Conservation (phyloP, 2,888 invertebrate species). For the Xanthostigma xanthostigma region DNA sequence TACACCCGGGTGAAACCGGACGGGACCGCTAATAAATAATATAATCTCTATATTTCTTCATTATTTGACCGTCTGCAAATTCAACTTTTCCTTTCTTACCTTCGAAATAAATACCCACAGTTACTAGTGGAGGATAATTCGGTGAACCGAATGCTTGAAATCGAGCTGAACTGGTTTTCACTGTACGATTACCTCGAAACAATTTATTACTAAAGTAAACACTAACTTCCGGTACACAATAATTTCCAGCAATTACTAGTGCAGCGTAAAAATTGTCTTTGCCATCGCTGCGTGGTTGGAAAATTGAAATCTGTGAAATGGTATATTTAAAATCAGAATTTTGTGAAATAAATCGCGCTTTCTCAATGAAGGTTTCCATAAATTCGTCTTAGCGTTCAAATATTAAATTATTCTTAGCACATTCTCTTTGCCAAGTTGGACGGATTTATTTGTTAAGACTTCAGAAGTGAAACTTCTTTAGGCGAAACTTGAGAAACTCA, state of each 20-base stretch:
- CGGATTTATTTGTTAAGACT: too few relatives aligned
- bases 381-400: too few relatives aligned
- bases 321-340: background rate
- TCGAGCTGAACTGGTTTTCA: constrained; percentile 56
- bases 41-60: too few relatives aligned
- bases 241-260: constrained; percentile 75
- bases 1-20: too few relatives aligned
- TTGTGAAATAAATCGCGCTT: background rate
- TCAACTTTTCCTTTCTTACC: constrained; percentile 23
- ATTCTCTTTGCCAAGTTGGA: too few relatives aligned
- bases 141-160: constrained; percentile 77
- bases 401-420: too few relatives aligned
- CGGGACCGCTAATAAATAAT: too few relatives aligned
- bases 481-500: too few relatives aligned
- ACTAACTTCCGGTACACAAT: constrained; percentile 84
- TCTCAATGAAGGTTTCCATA: background rate
- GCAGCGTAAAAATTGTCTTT: constrained; percentile 85
- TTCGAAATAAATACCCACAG: constrained; percentile 66
- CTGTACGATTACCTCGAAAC: constrained; percentile 76
- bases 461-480: too few relatives aligned
- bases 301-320: constrained; percentile 65
- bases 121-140: constrained; percentile 69
- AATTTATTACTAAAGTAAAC: constrained; percentile 81
- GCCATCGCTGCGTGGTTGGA: constrained; percentile 87
- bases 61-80: too few relatives aligned